Evolutionary conservation across 2,888 invertebrate genomes (phyloP), one percentile per base, ranked within the genome.

Genomic region (Orchesella flavescens): DNA sequence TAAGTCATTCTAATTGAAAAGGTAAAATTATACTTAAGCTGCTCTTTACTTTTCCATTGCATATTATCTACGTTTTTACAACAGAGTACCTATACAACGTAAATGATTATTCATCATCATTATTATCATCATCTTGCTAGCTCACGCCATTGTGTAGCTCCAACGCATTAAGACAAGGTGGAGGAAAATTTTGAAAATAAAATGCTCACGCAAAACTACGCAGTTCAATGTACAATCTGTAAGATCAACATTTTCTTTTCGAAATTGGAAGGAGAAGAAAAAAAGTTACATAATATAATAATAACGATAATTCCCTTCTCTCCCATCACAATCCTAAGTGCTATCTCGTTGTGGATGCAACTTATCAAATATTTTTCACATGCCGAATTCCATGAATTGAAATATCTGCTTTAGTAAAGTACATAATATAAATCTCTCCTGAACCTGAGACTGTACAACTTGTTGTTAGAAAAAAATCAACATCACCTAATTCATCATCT

Each of bases 381-480:
- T 5, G 57, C 24, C 19, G 13, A 69, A 53, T 69, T 69, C 69
- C 49, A 46, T 69, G 69, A 69, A 49, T 49, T 49, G 69, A 69
- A 69, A 46, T 49, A 49, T 49, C 49, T 21, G 15, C 21, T 69
- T 69, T 69, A n/a, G n/a, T n/a, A 69, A 69, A 49, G 49, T 66
- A 44, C 15, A 66, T 44, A 44, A 43, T n/a, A 19, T 12, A n/a
- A n/a, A n/a, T n/a, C 34, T 34, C 3, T 2, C 34, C 34, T 34
- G 7, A 34, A 4, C 34, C 34, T 34, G 34, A 7, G 34, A 34
- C 7, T 34, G 34, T 34, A 4, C 34, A 34, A 34, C 34, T 34
- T 34, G 34, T 34, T 34, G 34, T 34, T 34, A 34, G 34, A 7
- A 34, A 34, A 24, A 61, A 61, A 23, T 61, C 61, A 61, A 13